Base-by-base conservation (phyloP, 2,797 vertebrate species). In the Sternarchorhynchus goeldii region DNA sequence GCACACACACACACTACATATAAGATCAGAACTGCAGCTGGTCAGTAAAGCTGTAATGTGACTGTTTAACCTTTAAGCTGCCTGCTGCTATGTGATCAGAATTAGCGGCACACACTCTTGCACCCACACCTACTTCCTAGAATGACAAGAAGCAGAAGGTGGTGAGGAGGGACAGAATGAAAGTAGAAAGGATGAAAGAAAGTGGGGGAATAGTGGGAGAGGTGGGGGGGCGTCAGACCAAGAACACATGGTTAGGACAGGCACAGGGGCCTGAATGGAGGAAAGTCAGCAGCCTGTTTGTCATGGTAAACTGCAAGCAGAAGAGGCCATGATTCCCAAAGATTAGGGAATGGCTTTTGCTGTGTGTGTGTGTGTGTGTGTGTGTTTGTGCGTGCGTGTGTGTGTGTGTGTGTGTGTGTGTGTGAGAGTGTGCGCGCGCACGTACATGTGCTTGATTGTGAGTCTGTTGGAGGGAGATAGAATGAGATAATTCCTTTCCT, bases 61-160 rank as follows among this genome's bases (percentile, higher is more conserved):
- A 76, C 82, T 81, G 79, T 81, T 83, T 85, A 83, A 81, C 81
- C 81, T 73, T 58, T 75, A 65, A 14, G 41, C 68, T 45, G 73
- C 76, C 58, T 66, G 67, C 63, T 58, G 75, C 36, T 8, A 6
- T 73, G 81, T 68, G 69, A 81, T 32, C 17, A 20, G 21, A 66
- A 70, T 76, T 29, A 78, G 14, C n/a, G 34, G 20, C 56, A 75
- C 31, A 53, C 29, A 75, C 50, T 73, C 55, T 66, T 69, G 39
- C 32, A 63, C 34, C 73, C 75, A 73, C 66, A 41, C 2, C 20
- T 36, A 29, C 70, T 70, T 68, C 25, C 66, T 50, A 68, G 68
- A 75, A 53, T n/a, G 57, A 50, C 20, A n/a, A 59, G n/a, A 55
- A 50, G 58, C 60, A 70, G 77, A 74, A 70, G 68, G 65, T 45